Conservation (phyloP, 2,113 vertebrate genomes). For the Choloepus hoffmanni region DNA sequence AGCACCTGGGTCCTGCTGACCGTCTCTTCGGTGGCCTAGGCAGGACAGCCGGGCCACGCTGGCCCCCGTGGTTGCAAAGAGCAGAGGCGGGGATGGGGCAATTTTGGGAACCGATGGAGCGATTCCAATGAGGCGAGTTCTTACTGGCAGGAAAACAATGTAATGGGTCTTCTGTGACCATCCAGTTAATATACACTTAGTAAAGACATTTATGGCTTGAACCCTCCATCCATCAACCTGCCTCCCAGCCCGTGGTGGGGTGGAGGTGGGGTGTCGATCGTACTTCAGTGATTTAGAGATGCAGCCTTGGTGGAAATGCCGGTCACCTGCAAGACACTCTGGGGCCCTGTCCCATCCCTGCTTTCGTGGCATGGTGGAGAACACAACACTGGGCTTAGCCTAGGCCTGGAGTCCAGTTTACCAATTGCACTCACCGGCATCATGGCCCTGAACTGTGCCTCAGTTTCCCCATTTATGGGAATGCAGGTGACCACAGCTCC, state of each 20-base stretch:
- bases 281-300: fast-evolving
- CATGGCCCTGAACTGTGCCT: neutral
- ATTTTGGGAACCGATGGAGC: neutral
- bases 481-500: fast-evolving
- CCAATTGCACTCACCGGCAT: neutral
- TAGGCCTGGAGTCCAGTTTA: neutral
- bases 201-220: neutral
- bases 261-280: neutral
- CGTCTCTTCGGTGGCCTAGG: neutral
- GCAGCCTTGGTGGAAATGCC: neutral
- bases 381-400: neutral
- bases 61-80: neutral
- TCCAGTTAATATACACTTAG: neutral
- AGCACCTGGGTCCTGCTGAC: neutral
- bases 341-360: neutral
- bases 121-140: fast-evolving
- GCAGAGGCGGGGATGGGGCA: fast-evolving
- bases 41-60: fast-evolving
- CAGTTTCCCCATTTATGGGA: neutral
- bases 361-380: neutral
- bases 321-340: neutral
- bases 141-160: too few species aligned
- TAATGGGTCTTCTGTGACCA: neutral
- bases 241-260: neutral
- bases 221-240: neutral